Evolutionary conservation across 2,888 invertebrate species (phyloP).

Genomic region (Amiota mariae): DNA sequence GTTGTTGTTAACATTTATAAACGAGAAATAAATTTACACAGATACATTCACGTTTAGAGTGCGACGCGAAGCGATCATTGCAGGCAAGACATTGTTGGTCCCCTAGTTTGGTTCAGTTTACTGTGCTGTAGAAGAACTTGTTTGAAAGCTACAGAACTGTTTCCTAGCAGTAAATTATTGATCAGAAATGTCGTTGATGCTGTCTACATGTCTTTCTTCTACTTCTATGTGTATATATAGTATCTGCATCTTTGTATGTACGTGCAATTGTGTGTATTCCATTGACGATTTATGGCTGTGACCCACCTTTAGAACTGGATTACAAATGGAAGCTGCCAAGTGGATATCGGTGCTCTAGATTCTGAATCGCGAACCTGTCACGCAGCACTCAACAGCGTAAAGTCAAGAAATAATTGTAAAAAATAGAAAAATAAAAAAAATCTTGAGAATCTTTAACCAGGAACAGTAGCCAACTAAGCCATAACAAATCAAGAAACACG

Average conservation of each 20-base stretch:
- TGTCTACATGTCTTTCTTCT: constrained; percentile 31
- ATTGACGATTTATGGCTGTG: constrained; percentile 65
- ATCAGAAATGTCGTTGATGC: constrained; percentile 54
- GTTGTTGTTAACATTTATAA: not conserved
- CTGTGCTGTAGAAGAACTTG: not conserved
- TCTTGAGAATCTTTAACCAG: constrained; percentile 47
- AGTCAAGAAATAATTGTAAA: constrained; percentile 64
- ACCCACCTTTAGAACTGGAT: constrained; percentile 69
- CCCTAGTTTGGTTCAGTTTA: constrained; percentile 20
- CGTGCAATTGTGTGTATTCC: not conserved
- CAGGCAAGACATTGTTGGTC: not conserved
- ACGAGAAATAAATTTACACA: too few species aligned
- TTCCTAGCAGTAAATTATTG: constrained; percentile 58
- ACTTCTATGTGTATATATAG: constrained; percentile 31
- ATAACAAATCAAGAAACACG: constrained; percentile 43
- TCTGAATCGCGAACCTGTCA: constrained; percentile 67
- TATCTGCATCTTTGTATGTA: constrained; percentile 30
- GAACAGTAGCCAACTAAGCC: not conserved
- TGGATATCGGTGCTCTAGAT: constrained; percentile 64
- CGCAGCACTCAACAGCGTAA: constrained; percentile 53
- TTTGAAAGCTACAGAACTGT: constrained; percentile 48
- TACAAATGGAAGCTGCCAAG: constrained; percentile 41
- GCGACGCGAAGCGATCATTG: too few species aligned
- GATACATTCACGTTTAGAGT: too few species aligned
- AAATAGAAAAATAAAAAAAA: constrained; percentile 18